Conservation (phyloP, 2,113 vertebrate genomes). For the Ictalurus punctatus region DNA sequence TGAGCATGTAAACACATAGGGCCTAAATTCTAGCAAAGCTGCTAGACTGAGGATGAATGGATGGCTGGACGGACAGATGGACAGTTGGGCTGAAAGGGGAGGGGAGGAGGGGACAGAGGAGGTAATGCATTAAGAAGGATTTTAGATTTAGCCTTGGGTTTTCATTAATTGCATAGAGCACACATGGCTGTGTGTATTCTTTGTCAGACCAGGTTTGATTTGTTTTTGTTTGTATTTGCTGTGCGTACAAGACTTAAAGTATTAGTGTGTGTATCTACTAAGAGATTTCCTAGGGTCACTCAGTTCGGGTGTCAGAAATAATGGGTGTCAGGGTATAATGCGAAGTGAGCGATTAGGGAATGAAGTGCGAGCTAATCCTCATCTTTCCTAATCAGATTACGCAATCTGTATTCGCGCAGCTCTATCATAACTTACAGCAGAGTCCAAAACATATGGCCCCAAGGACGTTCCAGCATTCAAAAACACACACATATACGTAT, state of each 20-base stretch:
- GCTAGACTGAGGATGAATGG: conserved; percentile 18
- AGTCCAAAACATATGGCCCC: conserved; percentile 65
- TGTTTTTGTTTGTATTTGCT: neutral
- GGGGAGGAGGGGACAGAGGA: conserved; percentile 3
- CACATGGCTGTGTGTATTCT: neutral
- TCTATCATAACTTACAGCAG: conserved; percentile 50
- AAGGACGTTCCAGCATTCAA: conserved; percentile 51
- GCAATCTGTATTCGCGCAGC: conserved; percentile 64
- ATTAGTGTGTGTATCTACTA: neutral
- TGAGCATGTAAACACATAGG: neutral
- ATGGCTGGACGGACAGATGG: conserved; percentile 31
- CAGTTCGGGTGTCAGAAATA: neutral
- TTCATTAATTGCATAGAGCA: neutral
- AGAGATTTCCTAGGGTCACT: neutral
- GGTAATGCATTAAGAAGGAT: conserved; percentile 28
- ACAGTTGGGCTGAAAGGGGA: neutral
- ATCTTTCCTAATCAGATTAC: conserved; percentile 64
- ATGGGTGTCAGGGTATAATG: neutral
- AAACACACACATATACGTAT: conserved; percentile 15
- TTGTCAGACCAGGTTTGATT: neutral
- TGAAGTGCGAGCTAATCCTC: conserved; percentile 63
- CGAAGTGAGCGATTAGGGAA: conserved; percentile 15
- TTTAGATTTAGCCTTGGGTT: conserved; percentile 27
- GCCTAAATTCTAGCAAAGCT: conserved; percentile 18
- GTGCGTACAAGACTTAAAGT: neutral